Percentiles rank a stretch among this genome's conserved stretches.
phyloP scores from a whole-genome alignment of 2,888 invertebrate genomes.

The Syrphus vitripennis region DNA sequence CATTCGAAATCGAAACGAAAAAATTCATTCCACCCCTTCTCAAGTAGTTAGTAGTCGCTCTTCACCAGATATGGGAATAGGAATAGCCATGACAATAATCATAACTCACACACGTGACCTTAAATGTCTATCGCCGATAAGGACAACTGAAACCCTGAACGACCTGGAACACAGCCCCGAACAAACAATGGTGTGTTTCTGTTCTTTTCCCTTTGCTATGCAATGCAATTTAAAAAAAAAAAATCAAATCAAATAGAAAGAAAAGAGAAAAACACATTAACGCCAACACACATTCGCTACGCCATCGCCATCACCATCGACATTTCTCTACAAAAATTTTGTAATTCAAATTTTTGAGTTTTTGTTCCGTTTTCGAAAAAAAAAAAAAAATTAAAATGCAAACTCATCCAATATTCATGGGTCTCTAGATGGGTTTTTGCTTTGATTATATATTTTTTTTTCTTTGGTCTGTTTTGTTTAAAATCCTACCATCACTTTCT shows the following conservation, averaged over 20 bases:
- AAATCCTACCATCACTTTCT: constrained; percentile 15
- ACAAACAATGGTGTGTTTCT: constrained; percentile 7
- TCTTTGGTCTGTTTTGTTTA: background rate
- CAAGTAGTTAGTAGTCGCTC: background rate
- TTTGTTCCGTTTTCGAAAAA: background rate
- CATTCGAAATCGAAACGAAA: no score
- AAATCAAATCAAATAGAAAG: constrained; percentile 9
- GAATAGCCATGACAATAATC: constrained; percentile 16
- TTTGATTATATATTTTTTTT: background rate
- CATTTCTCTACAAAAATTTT: constrained; percentile 30
- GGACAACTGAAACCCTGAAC: constrained; percentile 2
- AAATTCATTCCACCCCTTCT: constrained; percentile 3
- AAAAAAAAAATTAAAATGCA: constrained; percentile 13
- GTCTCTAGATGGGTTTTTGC: background rate
- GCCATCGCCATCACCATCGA: background rate
- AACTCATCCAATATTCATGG: constrained; percentile 37
- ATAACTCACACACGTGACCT: constrained; percentile 53
- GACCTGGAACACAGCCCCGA: background rate
- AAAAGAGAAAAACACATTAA: constrained; percentile 32
- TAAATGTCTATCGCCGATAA: constrained; percentile 53
- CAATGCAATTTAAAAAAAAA: constrained; percentile 6
- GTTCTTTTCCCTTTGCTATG: background rate
- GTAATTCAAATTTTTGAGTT: constrained; percentile 43
- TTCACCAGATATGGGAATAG: background rate
- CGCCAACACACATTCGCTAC: constrained; percentile 34